Percentiles rank a stretch among this genome's conserved stretches.
Evolutionary conservation across 2,888 invertebrate species (phyloP).

Genomic region (Drosophila mimica): DNA sequence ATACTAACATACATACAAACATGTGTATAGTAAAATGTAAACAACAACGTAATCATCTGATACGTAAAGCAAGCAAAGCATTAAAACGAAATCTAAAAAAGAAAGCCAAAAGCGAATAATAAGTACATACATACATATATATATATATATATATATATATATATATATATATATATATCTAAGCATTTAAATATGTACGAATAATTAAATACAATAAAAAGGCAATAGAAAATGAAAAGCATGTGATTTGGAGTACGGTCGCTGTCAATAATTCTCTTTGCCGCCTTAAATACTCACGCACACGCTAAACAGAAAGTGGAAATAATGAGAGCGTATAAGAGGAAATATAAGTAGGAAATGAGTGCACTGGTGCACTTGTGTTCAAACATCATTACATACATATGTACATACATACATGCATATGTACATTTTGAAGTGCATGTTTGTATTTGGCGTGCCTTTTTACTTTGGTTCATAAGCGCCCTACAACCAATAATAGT

Average conservation of each 20-base stretch:
- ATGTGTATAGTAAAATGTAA: neutral
- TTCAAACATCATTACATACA: neutral
- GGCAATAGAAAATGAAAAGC: neutral
- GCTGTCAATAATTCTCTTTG: conserved; percentile 13
- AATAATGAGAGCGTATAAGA: neutral
- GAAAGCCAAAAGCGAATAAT: neutral
- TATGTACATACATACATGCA: neutral
- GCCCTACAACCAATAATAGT: conserved; percentile 2
- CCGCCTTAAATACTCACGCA: conserved; percentile 35
- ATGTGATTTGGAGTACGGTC: conserved; percentile 11
- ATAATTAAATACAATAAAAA: neutral
- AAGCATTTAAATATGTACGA: conserved; percentile 2
- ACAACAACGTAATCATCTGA: neutral
- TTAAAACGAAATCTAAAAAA: neutral
- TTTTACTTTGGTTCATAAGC: conserved; percentile 16
- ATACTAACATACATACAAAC: neutral
- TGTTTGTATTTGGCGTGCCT: conserved; percentile 28
- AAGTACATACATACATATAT: neutral
- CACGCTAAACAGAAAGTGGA: conserved; percentile 5
- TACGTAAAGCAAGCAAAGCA: neutral
- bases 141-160: neutral
- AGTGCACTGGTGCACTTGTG: neutral
- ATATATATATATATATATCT: conserved; percentile 5
- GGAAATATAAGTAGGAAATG: conserved; percentile 8
- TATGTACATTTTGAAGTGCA: conserved; percentile 3